Evolutionary conservation across 2,888 invertebrate species (phyloP).

Genomic region (Drosophila stalkeri): DNA sequence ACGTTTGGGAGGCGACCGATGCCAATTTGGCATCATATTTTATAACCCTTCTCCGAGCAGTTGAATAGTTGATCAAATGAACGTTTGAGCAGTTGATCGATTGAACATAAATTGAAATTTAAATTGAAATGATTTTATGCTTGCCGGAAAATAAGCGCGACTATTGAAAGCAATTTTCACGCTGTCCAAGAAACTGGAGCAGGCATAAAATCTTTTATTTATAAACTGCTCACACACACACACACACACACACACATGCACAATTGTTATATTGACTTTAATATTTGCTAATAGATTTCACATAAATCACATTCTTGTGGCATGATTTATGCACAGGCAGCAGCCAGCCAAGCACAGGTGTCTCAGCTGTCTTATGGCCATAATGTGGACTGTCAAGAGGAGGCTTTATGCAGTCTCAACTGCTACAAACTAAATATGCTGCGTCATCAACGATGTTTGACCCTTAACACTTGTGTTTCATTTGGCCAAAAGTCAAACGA

Average conservation of each 20-base stretch:
- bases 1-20: constrained; percentile 33
- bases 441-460: constrained; percentile 23
- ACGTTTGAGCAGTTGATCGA: constrained; percentile 11
- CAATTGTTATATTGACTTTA: constrained; percentile 71
- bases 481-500: neutral
- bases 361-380: constrained; percentile 22
- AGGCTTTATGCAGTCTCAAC: constrained; percentile 15
- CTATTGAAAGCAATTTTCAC: constrained; percentile 54
- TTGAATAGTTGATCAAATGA: constrained; percentile 3
- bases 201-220: constrained; percentile 69
- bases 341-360: constrained; percentile 41
- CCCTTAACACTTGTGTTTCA: constrained; percentile 22
- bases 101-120: constrained; percentile 38
- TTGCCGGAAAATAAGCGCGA: constrained; percentile 50
- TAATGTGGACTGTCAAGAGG: constrained; percentile 14
- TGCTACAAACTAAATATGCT: constrained; percentile 22
- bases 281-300: constrained; percentile 73
- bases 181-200: constrained; percentile 53
- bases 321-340: constrained; percentile 69
- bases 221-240: constrained; percentile 46
- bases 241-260: constrained; percentile 17
- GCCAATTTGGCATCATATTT: constrained; percentile 53
- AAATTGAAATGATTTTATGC: constrained; percentile 10
- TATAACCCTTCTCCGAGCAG: constrained; percentile 54
- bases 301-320: constrained; percentile 68